Conservation (phyloP, 2,797 vertebrate species). For the Astyanax mexicanus region DNA sequence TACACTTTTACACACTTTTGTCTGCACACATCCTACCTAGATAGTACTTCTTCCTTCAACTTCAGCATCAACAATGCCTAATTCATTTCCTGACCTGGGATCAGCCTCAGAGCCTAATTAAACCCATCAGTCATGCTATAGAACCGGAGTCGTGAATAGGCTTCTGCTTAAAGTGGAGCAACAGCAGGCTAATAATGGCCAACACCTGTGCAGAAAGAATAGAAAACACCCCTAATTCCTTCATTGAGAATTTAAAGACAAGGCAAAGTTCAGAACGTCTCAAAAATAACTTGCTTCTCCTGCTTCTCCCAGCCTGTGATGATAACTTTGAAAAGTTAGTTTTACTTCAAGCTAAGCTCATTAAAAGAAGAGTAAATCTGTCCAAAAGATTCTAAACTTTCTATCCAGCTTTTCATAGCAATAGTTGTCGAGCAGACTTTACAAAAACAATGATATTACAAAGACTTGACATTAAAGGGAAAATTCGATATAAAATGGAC, state of each 20-base stretch:
- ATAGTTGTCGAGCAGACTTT: too few relatives aligned
- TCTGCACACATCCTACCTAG: neutral
- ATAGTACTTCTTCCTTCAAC: neutral
- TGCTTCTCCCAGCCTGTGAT: too few relatives aligned
- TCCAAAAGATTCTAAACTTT: too few relatives aligned
- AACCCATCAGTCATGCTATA: neutral
- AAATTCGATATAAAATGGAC: too few relatives aligned
- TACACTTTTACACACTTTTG: neutral
- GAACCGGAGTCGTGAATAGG: slow-evolving; percentile 9
- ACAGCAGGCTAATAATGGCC: neutral
- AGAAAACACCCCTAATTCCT: neutral
- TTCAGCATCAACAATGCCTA: neutral
- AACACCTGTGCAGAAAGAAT: neutral
- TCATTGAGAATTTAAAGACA: neutral
- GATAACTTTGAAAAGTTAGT: too few relatives aligned
- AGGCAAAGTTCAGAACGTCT: neutral
- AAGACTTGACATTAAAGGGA: too few relatives aligned
- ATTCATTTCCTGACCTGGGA: slow-evolving; percentile 8
- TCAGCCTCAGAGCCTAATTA: neutral
- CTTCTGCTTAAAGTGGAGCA: neutral
- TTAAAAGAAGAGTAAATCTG: too few relatives aligned
- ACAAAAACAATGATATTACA: too few relatives aligned
- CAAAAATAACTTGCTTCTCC: neutral
- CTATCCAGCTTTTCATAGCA: too few relatives aligned
- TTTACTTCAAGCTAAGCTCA: too few relatives aligned